phyloP scores from a whole-genome alignment of 2,113 vertebrate genomes.

The Grantiella picta region DNA sequence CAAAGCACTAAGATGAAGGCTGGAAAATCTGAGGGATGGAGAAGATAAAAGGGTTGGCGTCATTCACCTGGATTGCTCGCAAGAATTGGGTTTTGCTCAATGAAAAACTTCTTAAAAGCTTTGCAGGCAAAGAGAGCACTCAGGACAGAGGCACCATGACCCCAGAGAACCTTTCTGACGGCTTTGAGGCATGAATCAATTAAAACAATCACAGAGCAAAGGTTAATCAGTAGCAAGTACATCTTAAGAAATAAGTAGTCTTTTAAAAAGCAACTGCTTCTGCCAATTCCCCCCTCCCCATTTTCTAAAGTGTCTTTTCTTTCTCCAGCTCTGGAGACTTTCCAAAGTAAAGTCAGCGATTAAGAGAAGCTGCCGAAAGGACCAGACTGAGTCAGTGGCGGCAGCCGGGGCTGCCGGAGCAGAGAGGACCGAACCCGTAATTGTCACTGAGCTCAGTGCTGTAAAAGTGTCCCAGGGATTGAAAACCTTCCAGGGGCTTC shows the following conservation, averaged over 20 bases:
- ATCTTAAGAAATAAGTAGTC: conserved; percentile 1
- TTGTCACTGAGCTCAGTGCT: background rate
- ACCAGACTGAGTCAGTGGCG: background rate
- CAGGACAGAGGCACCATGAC: background rate
- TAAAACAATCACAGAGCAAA: background rate
- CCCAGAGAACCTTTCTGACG: background rate
- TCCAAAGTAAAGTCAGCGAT: conserved; percentile 5
- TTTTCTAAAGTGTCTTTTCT: conserved; percentile 1
- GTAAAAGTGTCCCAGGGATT: background rate
- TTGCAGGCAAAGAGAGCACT: background rate
- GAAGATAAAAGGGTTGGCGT: background rate
- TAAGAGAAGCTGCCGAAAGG: background rate
- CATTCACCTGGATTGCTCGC: background rate
- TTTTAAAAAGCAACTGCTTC: background rate
- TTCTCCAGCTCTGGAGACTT: background rate
- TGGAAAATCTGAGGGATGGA: background rate
- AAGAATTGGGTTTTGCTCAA: background rate
- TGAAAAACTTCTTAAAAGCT: background rate
- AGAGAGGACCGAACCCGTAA: background rate
- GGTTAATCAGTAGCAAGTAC: conserved; percentile 20
- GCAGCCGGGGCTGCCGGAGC: background rate
- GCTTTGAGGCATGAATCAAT: background rate
- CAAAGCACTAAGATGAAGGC: background rate
- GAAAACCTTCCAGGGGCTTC: background rate
- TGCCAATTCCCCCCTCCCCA: background rate